phyloP scores from a whole-genome alignment of 2,888 invertebrate genomes.

The Pseudolycoriella hygida region DNA sequence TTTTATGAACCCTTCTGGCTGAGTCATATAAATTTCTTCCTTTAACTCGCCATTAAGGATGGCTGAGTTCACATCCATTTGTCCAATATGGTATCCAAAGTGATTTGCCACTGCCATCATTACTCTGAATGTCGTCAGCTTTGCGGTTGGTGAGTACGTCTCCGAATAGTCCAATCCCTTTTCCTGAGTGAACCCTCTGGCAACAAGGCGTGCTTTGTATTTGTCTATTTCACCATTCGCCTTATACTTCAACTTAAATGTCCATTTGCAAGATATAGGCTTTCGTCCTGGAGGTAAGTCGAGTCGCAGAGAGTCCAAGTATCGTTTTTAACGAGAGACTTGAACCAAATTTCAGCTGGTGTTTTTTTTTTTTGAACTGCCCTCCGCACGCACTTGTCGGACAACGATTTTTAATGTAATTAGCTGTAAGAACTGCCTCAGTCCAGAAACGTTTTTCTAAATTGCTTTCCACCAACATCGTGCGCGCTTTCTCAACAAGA shows the following conservation, averaged over 20 bases:
- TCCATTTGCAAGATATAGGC: too few relatives aligned
- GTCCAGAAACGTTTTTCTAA: too few relatives aligned
- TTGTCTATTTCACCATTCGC: too few relatives aligned
- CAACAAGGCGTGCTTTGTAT: constrained; percentile 11
- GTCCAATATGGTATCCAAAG: constrained; percentile 9
- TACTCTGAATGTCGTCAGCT: constrained; percentile 11
- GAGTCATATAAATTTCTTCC: constrained; percentile 3
- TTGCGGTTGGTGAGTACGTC: constrained; percentile 11
- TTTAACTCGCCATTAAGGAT: neutral
- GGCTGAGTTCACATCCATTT: constrained; percentile 7
- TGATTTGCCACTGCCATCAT: constrained; percentile 11
- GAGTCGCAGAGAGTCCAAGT: constrained; percentile 11
- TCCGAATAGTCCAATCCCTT: constrained; percentile 10
- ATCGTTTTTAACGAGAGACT: constrained; percentile 11
- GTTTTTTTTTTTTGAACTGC: neutral
- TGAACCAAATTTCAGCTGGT: constrained; percentile 6
- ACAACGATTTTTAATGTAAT: too few relatives aligned
- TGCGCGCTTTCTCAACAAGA: too few relatives aligned
- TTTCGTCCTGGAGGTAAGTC: constrained; percentile 10
- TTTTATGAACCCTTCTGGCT: constrained; percentile 8
- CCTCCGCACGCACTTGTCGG: constrained; percentile 1
- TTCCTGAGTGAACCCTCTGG: constrained; percentile 10
- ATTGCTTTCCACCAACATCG: too few relatives aligned
- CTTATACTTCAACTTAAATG: too few relatives aligned
- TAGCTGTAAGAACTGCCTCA: too few relatives aligned